These are phyloP conservation scores for Megaleporinus macrocephalus DNA, from an alignment of 2,113 vertebrate genomes.

Conservation along the genomic window DNA sequence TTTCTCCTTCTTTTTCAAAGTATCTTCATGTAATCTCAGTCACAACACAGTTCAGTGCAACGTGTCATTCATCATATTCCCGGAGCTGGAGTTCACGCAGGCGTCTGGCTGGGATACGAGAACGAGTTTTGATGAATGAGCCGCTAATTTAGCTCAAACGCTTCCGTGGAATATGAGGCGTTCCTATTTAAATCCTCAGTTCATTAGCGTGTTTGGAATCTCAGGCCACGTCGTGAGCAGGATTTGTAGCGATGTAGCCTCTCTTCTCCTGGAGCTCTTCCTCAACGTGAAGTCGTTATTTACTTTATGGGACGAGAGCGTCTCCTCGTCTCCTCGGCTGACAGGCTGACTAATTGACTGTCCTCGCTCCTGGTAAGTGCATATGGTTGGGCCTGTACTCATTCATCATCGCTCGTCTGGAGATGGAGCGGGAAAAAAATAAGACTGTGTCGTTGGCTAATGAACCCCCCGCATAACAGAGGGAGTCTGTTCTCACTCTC, in stretches of 20 bases:
- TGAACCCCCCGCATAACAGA: slow-evolving; percentile 31
- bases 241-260: not conserved
- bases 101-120: no score
- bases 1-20: no score
- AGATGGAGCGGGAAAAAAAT: not conserved
- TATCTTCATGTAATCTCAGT: no score
- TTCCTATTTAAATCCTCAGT: no score
- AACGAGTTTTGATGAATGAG: no score
- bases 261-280: not conserved
- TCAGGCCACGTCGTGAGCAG: no score
- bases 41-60: no score
- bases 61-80: no score
- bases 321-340: not conserved
- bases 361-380: not conserved
- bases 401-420: slow-evolving; percentile 12
- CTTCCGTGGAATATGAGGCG: no score
- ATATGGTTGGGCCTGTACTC: slow-evolving; percentile 1
- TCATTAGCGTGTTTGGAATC: no score
- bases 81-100: no score
- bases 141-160: no score
- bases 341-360: slow-evolving; percentile 22
- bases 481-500: slow-evolving; percentile 22
- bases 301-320: slow-evolving; percentile 8
- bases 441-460: not conserved
- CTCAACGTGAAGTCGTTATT: not conserved